These are phyloP conservation scores for Catamblyrhynchus diadema DNA, from an alignment of 2,797 vertebrate species.

Conservation along the genomic window DNA sequence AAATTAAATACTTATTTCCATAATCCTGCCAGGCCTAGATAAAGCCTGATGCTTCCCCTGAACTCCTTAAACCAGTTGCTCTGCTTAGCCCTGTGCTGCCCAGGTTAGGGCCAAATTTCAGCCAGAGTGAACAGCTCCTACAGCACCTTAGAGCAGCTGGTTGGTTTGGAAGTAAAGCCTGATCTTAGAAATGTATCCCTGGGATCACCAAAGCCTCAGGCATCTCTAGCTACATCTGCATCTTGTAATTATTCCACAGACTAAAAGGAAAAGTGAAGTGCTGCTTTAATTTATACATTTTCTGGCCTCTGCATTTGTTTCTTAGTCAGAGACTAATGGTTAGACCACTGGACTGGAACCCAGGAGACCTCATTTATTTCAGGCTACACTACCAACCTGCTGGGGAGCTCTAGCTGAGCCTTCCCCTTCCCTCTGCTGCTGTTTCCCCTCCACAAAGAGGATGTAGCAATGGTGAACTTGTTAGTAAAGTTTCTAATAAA, in stretches of 20 bases:
- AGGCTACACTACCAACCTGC: conserved; percentile 2
- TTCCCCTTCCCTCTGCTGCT: background rate
- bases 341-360: conserved; percentile 47
- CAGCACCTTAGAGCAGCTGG: background rate
- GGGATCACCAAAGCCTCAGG: conserved; percentile 10
- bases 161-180: background rate
- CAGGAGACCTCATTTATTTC: conserved; percentile 62
- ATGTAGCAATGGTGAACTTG: background rate
- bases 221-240: background rate
- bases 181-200: background rate
- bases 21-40: background rate
- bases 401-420: background rate
- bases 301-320: conserved; percentile 46
- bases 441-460: background rate
- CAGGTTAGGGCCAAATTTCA: background rate
- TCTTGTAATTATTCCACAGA: conserved; percentile 27
- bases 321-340: conserved; percentile 60
- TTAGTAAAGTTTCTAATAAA: conserved; percentile 28
- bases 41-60: background rate
- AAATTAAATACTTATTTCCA: conserved; percentile 16
- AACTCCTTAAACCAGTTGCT: background rate
- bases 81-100: background rate
- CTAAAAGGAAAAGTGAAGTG: background rate
- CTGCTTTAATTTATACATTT: conserved; percentile 36
- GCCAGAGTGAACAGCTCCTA: background rate